Conservation (phyloP, 2,888 invertebrate genomes). For the Cotesia congregata region DNA sequence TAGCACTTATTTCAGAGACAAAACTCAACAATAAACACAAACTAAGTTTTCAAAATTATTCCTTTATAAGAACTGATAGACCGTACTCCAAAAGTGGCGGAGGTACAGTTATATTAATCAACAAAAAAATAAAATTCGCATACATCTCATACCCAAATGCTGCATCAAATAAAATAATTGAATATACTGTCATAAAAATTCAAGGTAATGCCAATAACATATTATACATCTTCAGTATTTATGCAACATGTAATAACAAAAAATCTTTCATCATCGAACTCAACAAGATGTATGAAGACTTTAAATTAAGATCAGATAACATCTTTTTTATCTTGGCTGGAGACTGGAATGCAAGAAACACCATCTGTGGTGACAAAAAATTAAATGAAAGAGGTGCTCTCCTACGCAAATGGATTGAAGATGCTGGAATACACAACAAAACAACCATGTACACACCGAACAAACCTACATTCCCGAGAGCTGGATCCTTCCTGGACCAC, state of each 20-base stretch:
- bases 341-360: constrained; percentile 23
- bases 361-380: constrained; percentile 17
- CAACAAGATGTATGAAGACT: neutral
- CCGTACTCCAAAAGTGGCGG: constrained; percentile 4
- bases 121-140: neutral
- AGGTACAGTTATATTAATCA: constrained; percentile 26
- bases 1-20: constrained; percentile 21
- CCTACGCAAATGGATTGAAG: neutral
- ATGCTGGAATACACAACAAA: neutral
- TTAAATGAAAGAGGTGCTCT: neutral
- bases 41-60: constrained; percentile 16
- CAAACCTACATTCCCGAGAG: neutral
- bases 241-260: constrained; percentile 10
- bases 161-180: constrained; percentile 7
- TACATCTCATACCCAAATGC: constrained; percentile 20
- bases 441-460: neutral
- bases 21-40: constrained; percentile 24
- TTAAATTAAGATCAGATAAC: neutral
- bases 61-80: constrained; percentile 19
- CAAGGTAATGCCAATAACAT: neutral
- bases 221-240: constrained; percentile 12
- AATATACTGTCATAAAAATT: constrained; percentile 30
- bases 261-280: constrained; percentile 9
- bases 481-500: constrained; percentile 8
- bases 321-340: constrained; percentile 14